A percentile compares a stretch with the other conserved stretches of the same genome.
These are phyloP conservation scores for Dicrurus megarhynchus DNA, from an alignment of 2,113 vertebrate genomes.

Conservation along the genomic window DNA sequence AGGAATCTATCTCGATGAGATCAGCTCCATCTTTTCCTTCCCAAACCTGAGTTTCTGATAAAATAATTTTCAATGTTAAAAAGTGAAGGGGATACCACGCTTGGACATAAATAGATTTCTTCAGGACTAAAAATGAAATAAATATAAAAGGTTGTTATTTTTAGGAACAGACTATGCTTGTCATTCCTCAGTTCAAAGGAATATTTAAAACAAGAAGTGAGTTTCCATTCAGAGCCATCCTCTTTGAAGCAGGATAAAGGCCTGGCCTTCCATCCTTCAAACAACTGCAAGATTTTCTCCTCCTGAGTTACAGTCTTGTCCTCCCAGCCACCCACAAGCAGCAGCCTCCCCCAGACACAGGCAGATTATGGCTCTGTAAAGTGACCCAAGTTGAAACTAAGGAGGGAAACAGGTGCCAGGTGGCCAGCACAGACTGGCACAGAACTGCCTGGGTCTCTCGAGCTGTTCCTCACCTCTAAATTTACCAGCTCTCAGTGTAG, in stretches of 20 bases:
- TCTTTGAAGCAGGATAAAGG: constrained; percentile 59
- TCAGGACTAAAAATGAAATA: neutral
- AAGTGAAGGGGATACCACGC: neutral
- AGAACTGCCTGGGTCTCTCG: neutral
- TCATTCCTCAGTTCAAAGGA: constrained; percentile 44
- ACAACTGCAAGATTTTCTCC: constrained; percentile 48
- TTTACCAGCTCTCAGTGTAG: neutral
- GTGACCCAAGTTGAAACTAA: constrained; percentile 18
- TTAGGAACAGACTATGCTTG: neutral
- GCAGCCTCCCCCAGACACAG: neutral
- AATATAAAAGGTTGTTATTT: constrained; percentile 8
- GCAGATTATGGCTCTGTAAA: constrained; percentile 37
- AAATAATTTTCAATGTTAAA: neutral
- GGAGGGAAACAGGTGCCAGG: constrained; percentile 46
- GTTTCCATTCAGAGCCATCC: constrained; percentile 50
- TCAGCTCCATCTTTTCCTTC: neutral
- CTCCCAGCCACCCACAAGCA: constrained; percentile 10
- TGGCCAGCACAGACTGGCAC: neutral
- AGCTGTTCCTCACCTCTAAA: neutral
- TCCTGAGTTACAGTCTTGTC: constrained; percentile 22
- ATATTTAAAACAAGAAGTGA: constrained; percentile 28
- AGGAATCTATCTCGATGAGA: neutral
- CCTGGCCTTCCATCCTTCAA: constrained; percentile 16
- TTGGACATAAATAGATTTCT: neutral
- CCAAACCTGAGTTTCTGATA: neutral